Evolutionary conservation across 1,140 invertebrate genomes (phyloP).

Genomic region (Drosophila pruinosa): DNA sequence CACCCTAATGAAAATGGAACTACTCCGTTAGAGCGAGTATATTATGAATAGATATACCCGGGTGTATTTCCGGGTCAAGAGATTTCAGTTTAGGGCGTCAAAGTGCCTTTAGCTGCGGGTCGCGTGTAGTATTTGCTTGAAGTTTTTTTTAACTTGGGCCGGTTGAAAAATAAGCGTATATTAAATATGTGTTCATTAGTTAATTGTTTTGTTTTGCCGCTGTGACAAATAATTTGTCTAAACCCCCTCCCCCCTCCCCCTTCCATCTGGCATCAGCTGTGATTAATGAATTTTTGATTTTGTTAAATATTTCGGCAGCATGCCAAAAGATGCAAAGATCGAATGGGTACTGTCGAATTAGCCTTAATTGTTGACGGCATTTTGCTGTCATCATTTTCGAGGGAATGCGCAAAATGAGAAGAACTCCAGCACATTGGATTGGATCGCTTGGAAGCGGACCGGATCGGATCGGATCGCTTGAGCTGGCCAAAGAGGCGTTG

Average conservation of each 20-base stretch:
- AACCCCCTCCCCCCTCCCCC: background rate
- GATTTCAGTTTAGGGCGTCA: conserved; percentile 3
- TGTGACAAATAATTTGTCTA: conserved; percentile 62
- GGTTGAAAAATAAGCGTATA: conserved; percentile 20
- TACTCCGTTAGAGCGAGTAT: background rate
- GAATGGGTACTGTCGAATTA: conserved; percentile 55
- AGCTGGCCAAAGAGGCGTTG: conserved; percentile 22
- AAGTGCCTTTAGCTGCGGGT: conserved; percentile 19
- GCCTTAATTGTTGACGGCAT: conserved; percentile 62
- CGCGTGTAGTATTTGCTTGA: conserved; percentile 18
- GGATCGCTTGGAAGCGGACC: background rate
- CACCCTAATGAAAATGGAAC: conserved; percentile 10
- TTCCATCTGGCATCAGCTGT: conserved; percentile 15
- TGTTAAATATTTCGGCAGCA: conserved; percentile 42
- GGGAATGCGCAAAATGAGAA: background rate
- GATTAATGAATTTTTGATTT: conserved; percentile 74
- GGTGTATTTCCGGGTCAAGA: conserved; percentile 41
- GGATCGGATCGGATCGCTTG: background rate
- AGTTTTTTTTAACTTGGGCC: conserved; percentile 29
- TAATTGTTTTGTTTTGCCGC: conserved; percentile 67
- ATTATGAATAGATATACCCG: background rate
- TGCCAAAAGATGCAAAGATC: conserved; percentile 29
- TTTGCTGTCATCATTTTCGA: conserved; percentile 46
- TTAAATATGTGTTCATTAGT: conserved; percentile 55
- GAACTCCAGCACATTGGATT: background rate